Evolutionary conservation across 2,888 invertebrate genomes (phyloP).

Genomic region (Stenchaetothrips biformis): DNA sequence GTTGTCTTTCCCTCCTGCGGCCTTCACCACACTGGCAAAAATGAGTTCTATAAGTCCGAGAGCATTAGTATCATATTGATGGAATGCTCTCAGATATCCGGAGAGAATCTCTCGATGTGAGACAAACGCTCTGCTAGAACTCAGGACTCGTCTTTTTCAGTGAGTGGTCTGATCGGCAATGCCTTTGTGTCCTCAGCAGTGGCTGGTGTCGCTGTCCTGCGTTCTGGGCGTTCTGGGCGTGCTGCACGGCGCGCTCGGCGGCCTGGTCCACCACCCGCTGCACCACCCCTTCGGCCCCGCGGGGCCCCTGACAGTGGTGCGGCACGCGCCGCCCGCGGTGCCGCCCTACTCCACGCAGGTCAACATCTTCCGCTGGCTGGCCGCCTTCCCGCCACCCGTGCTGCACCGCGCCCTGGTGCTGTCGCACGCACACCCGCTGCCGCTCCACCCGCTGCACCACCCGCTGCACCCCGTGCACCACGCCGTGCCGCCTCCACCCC

Average conservation of each 20-base stretch:
- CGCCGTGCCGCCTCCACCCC: neutral
- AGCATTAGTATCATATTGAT: no score
- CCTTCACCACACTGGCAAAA: no score
- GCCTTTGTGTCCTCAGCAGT: neutral
- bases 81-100: no score
- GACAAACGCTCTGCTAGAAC: no score
- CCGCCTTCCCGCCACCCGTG: conserved; percentile 26
- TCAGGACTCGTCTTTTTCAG: no score
- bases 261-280: neutral
- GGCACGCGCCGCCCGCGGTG: conserved; percentile 30
- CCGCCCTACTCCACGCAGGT: conserved; percentile 28
- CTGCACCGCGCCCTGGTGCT: conserved; percentile 26
- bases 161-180: neutral
- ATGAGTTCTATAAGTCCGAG: no score
- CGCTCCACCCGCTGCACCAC: conserved; percentile 24
- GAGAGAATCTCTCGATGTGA: no score
- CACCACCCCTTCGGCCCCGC: neutral
- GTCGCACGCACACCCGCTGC: conserved; percentile 26
- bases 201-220: neutral
- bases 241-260: conserved; percentile 27
- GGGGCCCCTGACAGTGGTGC: conserved; percentile 10
- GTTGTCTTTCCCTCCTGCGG: no score
- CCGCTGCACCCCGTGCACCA: conserved; percentile 10
- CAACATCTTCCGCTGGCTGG: conserved; percentile 17
- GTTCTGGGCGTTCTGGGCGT: neutral